Evolutionary conservation across 2,113 vertebrate species (phyloP).

Genomic region (Castor canadensis): DNA sequence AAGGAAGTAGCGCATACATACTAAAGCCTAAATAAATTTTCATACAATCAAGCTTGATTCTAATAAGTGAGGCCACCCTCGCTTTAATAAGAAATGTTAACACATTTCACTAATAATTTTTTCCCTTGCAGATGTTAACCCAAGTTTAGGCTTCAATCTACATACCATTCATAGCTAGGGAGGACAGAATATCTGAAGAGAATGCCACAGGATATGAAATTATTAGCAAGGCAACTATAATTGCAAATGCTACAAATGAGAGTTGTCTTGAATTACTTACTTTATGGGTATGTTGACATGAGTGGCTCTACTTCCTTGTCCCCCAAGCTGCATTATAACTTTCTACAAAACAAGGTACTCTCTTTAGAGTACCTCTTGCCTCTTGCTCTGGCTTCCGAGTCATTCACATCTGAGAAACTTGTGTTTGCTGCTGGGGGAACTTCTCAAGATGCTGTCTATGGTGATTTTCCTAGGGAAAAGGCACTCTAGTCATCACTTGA

Average conservation of each 20-base stretch:
- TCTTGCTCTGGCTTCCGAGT: neutral
- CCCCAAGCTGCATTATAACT: neutral
- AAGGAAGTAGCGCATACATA: neutral
- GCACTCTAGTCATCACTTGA: neutral
- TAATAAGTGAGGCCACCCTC: neutral
- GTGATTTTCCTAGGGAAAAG: neutral
- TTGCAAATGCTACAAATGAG: neutral
- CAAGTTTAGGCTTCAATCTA: neutral
- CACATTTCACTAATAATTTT: neutral
- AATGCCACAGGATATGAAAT: neutral
- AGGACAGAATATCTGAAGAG: neutral
- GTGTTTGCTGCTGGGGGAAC: neutral
- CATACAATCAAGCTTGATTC: neutral
- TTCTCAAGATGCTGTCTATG: neutral
- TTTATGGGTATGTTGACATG: neutral
- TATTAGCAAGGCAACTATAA: neutral
- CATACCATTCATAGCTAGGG: neutral
- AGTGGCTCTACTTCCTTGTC: neutral
- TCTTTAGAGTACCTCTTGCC: neutral
- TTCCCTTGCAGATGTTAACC: neutral
- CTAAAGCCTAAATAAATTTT: neutral
- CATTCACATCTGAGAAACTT: neutral
- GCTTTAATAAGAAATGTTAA: neutral
- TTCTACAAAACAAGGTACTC: neutral
- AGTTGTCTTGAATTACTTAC: neutral